Base-by-base conservation (phyloP, 2,888 invertebrate genomes). In the Drosophila longiperda region DNA sequence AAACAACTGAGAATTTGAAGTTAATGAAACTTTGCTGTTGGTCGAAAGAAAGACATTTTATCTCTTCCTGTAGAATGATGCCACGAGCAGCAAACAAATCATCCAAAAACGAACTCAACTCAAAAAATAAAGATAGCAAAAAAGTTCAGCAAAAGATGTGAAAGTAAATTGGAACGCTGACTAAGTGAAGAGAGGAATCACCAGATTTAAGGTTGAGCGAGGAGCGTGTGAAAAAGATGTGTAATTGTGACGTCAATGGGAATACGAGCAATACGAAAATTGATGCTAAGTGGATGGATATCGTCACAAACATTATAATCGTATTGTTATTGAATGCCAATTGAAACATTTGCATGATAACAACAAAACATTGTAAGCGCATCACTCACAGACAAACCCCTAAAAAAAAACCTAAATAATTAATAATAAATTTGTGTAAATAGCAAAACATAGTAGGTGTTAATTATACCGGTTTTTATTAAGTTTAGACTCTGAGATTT, bases 281-380 rank as follows among this genome's bases (percentile, higher is more conserved):
- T 61, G 36, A 38, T 53, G 79, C 68, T 74, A 76, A 78, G 42
- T 67, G 40, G 8, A 4, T 53, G 23, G 8, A 20, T 57, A 29
- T 49, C 55, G 64, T 64, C 75, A 73, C 45, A 67, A 12, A 3
- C 36, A 33, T 15, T 36, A 33, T 26, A 36, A 54, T 36, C 53
- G 17, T 68, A 73, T 74, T 62, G 57, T 48, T 73, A 36, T 29
- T 38, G 58, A 67, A n/a, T 5, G 54, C 26, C 49, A 59, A 65
- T 61, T 49, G 20, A 20, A 33, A 33, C 8, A 58, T 17, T 33
- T 50, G 69, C 38, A 45, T 17, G 42, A 49, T 42, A 70, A 60
- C 17, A 53, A 1, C 29, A 42, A 29, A 36, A 45, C 15, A 9
- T 9, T 11, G n/a, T 4, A 15, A 26, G 3, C 45, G 1, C 20